Percentiles rank a stretch among this genome's conserved stretches.
Conservation (phyloP, 53 echinoderm and acorn worm species). For the Temnopleurus reevesii region DNA sequence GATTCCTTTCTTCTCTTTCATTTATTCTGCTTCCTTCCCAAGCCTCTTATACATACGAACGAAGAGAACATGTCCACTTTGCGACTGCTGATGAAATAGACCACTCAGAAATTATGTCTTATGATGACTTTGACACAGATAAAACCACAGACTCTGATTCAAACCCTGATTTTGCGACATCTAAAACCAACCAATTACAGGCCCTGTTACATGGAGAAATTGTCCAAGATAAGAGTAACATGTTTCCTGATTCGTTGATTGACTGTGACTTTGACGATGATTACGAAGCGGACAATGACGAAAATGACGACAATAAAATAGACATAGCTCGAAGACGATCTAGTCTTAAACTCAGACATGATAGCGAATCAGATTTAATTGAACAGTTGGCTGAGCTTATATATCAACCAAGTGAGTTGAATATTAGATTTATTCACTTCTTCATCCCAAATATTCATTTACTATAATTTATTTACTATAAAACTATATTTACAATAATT, state of each 20-base stretch:
- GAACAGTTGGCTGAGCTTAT: background rate
- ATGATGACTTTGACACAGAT: background rate
- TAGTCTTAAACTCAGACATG: background rate
- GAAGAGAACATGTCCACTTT: constrained; percentile 14
- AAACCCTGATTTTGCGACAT: too few relatives aligned
- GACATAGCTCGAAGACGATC: constrained; percentile 2
- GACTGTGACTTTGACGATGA: background rate
- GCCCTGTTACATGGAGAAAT: background rate
- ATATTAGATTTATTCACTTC: background rate
- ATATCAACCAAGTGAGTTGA: constrained; percentile 31
- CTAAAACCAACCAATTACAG: background rate
- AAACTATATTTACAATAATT: too few relatives aligned
- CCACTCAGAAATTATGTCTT: background rate
- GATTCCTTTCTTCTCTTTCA: background rate
- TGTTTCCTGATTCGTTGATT: background rate
- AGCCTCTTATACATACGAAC: background rate
- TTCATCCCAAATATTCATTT: background rate
- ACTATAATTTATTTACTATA: background rate
- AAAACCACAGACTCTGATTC: background rate
- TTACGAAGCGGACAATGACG: constrained; percentile 45
- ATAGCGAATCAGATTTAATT: background rate
- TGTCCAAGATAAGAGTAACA: background rate
- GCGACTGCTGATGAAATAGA: background rate
- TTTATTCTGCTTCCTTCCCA: background rate
- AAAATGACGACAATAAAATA: background rate